Base-by-base conservation (phyloP, 2,113 vertebrate species). In the Orientallactaga bullata region DNA sequence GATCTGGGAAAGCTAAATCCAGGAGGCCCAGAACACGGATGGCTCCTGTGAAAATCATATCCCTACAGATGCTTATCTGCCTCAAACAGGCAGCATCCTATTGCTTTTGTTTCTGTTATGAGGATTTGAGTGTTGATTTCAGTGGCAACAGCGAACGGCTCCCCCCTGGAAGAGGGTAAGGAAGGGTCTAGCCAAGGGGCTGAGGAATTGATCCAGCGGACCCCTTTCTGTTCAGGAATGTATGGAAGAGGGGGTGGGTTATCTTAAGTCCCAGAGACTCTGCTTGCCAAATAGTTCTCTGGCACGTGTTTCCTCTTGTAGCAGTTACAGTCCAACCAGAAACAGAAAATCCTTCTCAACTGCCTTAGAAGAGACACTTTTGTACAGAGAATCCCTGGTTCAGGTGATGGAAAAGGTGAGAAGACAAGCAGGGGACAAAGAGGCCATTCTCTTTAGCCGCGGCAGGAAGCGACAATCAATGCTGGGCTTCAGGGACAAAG, bases 381-480 rank as follows among this genome's bases (percentile, higher is more conserved):
- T 80, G 26, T 73, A 28, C 10, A 61, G 63, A 79, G 85, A 72
- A 23, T 69, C 32, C 39, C 23, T 89, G 68, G 37, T 39, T 69
- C 28, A 76, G 84, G 47, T 89, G 88, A 85, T 84, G 80, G 66
- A 83, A 91, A 71, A 78, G 71, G 77, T 87, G 77, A 88, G 85
- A 95, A 91, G 77, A 37, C 68, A 73, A 93, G 68, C 23, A 89
- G 42, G 39, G 93, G 85, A 94, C 78, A 84, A 81, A 39, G 86
- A 30, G 23, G 23, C 74, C 32, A 23, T 24, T 91, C 32, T 42
- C 20, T 68, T 63, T 80, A 47, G 55, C 85, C 69, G 17, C 0
- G 84, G 80, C 90, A 96, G 96, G 95, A 97, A 96, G 68, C 77
- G 37, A 76, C 94, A 96, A 78, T 96, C 90, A 94, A 28, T 2